Evolutionary conservation across 1,140 invertebrate genomes (phyloP).

Genomic region (Drosophila burlai): DNA sequence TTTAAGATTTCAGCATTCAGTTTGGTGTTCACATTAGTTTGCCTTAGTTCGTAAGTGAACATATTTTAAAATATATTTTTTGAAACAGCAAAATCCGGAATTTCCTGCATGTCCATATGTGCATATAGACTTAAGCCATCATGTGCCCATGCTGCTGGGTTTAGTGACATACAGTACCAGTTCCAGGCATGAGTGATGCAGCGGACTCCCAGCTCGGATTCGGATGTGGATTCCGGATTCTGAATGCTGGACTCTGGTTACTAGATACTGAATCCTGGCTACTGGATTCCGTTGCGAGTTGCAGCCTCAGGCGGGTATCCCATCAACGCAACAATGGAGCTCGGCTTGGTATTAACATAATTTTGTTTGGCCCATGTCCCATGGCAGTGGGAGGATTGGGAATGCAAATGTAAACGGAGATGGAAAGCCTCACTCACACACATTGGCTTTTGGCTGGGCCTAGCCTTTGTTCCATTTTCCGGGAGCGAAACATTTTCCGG

Average conservation of each 20-base stretch:
- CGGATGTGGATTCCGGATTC: neutral
- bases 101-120: neutral
- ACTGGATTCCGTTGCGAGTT: neutral
- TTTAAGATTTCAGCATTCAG: neutral
- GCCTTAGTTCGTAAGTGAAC: no score
- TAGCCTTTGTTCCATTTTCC: conserved; percentile 10
- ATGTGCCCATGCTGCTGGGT: neutral
- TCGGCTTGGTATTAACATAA: conserved; percentile 36
- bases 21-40: no score
- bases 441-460: conserved; percentile 1
- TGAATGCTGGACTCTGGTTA: neutral
- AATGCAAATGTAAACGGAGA: conserved; percentile 7
- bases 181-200: conserved; percentile 8
- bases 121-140: neutral
- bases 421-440: neutral
- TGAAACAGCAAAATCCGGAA: neutral
- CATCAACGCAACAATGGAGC: conserved; percentile 5
- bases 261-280: neutral
- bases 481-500: neutral
- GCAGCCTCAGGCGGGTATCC: conserved; percentile 3
- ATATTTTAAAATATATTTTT: neutral
- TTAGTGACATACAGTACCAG: neutral
- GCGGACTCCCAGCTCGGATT: neutral
- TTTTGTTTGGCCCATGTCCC: conserved; percentile 29
- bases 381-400: neutral